These are phyloP conservation scores for Apocrypta bakeri DNA, from an alignment of 1,140 invertebrate genomes.

Conservation along the genomic window DNA sequence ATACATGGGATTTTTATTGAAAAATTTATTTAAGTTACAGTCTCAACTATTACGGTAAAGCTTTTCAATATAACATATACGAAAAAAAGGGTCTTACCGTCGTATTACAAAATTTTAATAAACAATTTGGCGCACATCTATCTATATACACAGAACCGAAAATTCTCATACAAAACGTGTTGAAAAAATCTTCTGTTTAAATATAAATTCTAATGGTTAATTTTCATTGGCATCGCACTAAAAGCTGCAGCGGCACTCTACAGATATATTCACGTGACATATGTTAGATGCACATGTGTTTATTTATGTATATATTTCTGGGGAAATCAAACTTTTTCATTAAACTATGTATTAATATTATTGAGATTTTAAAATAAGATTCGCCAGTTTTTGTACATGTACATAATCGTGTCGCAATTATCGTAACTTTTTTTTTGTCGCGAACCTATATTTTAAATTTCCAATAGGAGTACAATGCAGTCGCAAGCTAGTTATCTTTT, in stretches of 20 bases:
- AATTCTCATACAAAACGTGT: conserved; percentile 13
- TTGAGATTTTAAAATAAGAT: too few species aligned
- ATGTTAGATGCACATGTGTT: too few species aligned
- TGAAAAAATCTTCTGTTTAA: conserved; percentile 16
- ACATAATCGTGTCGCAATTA: too few species aligned
- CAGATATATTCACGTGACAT: not conserved
- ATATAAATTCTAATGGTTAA: not conserved
- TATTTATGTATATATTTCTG: not conserved
- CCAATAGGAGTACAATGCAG: too few species aligned
- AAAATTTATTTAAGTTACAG: conserved; percentile 12
- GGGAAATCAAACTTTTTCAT: conserved; percentile 17
- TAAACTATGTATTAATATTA: too few species aligned
- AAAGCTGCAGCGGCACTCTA: not conserved
- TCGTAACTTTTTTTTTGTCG: too few species aligned
- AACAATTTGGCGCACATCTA: not conserved
- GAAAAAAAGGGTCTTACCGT: not conserved
- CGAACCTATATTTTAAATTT: too few species aligned
- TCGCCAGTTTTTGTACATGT: too few species aligned
- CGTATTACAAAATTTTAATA: conserved; percentile 1
- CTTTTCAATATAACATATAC: not conserved
- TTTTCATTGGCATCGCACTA: too few species aligned
- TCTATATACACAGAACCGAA: conserved; percentile 36
- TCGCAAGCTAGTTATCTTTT: too few species aligned
- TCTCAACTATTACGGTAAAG: conserved; percentile 24
- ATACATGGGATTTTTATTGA: not conserved